Percentiles rank a stretch among this genome's conserved stretches.
Conservation (phyloP, 2,113 vertebrate genomes). For the Prunella himalayana region DNA sequence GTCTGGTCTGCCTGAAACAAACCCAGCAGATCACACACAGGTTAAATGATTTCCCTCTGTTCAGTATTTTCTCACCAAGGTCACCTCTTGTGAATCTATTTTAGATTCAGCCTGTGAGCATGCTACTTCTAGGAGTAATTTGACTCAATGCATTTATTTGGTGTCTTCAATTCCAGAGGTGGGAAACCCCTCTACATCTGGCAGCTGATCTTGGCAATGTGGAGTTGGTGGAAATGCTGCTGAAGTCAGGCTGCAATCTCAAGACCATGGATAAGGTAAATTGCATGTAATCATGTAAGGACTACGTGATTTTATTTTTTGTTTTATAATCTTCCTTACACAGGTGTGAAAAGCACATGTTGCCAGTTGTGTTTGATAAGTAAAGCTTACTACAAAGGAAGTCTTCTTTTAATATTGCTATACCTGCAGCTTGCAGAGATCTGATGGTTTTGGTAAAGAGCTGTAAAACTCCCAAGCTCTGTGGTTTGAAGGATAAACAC, state of each 20-base stretch:
- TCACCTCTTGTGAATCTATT: neutral
- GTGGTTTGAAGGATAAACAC: neutral
- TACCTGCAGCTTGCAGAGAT: neutral
- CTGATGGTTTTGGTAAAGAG: neutral
- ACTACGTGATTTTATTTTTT: neutral
- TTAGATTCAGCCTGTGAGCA: neutral
- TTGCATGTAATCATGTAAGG: neutral
- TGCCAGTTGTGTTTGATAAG: neutral
- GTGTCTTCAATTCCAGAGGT: conserved; percentile 71
- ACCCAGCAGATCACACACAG: neutral
- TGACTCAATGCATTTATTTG: neutral
- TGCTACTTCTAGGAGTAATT: neutral
- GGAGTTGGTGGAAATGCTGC: conserved; percentile 84
- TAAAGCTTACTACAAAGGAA: neutral
- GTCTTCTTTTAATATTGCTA: neutral
- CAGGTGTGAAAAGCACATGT: neutral
- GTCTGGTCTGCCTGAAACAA: neutral
- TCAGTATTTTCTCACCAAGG: neutral
- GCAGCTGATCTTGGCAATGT: conserved; percentile 84
- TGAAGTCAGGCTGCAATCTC: conserved; percentile 80
- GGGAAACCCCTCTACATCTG: conserved; percentile 83
- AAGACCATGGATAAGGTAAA: conserved; percentile 77
- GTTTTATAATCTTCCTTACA: neutral
- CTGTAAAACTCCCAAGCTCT: neutral
- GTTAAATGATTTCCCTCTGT: neutral